Evolutionary conservation across 2,797 vertebrate genomes (phyloP).

Genomic region (Rhinichthys osculus): DNA sequence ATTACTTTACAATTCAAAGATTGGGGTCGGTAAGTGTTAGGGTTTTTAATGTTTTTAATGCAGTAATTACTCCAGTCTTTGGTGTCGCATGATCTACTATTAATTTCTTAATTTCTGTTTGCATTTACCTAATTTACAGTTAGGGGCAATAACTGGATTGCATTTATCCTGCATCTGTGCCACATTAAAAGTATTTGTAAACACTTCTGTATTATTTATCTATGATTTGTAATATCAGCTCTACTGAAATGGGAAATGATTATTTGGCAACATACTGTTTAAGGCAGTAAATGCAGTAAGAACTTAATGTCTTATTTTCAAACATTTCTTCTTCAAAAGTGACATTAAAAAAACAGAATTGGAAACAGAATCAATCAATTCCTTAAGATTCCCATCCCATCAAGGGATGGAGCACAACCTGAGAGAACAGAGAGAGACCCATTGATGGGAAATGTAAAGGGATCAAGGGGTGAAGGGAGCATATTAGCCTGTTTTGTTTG

Average conservation of each 20-base stretch:
- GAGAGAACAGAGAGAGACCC: background rate
- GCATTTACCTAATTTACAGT: background rate
- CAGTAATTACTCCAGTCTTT: background rate
- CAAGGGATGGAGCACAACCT: background rate
- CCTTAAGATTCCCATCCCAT: background rate
- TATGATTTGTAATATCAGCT: background rate
- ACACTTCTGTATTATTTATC: background rate
- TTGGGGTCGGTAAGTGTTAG: background rate
- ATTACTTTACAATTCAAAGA: background rate
- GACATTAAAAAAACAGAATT: background rate
- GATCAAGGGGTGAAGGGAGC: background rate
- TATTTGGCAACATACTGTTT: background rate
- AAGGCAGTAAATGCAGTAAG: background rate
- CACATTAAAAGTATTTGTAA: background rate
- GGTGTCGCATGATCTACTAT: background rate
- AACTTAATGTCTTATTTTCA: background rate
- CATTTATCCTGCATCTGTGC: background rate
- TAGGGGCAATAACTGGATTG: background rate
- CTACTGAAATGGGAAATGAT: background rate
- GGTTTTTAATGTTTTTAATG: background rate
- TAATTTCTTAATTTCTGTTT: background rate
- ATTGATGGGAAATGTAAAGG: background rate
- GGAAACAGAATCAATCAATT: background rate
- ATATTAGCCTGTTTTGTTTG: slow-evolving; percentile 29
- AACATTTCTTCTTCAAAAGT: background rate